These are phyloP conservation scores for Stichodactyla mertensii DNA, from an alignment of 64 coral and sea anemone genomes.

Conservation along the genomic window DNA sequence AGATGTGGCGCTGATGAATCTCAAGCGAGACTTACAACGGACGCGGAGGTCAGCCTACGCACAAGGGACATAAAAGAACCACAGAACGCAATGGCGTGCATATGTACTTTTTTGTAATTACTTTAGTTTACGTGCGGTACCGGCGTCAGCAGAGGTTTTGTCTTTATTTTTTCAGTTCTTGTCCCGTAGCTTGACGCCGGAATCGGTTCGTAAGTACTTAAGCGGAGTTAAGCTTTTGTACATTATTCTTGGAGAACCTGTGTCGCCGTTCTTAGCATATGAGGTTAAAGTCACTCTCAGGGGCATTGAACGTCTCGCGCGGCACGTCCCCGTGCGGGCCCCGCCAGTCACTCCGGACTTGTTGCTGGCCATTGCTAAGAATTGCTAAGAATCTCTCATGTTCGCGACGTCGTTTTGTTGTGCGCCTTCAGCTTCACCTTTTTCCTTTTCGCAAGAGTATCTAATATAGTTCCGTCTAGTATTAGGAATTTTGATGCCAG, in stretches of 20 bases:
- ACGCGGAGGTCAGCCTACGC: conserved; percentile 23
- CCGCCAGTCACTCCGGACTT: conserved; percentile 9
- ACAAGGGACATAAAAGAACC: conserved; percentile 20
- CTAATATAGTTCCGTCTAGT: not conserved
- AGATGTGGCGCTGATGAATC: conserved; percentile 2
- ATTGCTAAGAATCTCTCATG: not conserved
- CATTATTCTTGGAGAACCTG: not conserved
- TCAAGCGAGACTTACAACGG: not conserved
- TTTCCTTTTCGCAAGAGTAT: conserved; percentile 11
- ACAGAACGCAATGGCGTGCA: not conserved
- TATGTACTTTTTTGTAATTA: conserved; percentile 16
- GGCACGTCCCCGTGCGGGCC: conserved; percentile 5
- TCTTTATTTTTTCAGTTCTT: conserved; percentile 29
- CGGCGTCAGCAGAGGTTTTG: conserved; percentile 4
- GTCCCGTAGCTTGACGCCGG: not conserved
- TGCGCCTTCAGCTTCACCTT: conserved; percentile 19
- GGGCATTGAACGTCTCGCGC: not conserved
- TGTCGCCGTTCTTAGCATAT: not conserved
- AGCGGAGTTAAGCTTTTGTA: conserved; percentile 32
- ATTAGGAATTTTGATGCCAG: too few relatives aligned
- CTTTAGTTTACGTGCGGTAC: not conserved
- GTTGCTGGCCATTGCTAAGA: not conserved
- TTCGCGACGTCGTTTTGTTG: not conserved
- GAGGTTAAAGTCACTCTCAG: conserved; percentile 8
- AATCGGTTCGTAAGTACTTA: conserved; percentile 32